Base-by-base conservation (phyloP, 35 echinoderm and acorn worm species). In the Apostichopus parvimensis region DNA sequence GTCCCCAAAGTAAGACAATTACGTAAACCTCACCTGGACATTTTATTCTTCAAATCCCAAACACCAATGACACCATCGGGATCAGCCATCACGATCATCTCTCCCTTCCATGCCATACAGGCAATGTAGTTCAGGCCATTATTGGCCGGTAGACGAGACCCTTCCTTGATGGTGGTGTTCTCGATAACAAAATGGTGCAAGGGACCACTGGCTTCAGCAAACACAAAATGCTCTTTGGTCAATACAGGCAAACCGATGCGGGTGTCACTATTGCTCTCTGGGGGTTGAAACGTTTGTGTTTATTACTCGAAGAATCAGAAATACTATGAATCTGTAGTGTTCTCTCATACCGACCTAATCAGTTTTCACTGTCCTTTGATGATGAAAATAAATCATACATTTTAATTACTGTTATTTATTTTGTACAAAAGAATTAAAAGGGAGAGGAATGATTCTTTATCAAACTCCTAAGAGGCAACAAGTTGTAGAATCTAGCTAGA, bases 51-150 rank as follows among this genome's bases (percentile, higher is more conserved):
- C 1, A 98, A 82, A 73, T 98, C 97, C 97, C 97, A 98, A 5
- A 98, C 76, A 15, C 93, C 92, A 9, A 98, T 82, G 12, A 94
- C 94, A 12, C 97, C 97, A 83, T 98, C 97, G 12, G 91, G 85
- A 77, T 98, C 97, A 4, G 92, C 97, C 80, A 98, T 90, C 6
- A 96, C 97, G 21, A 98, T 89, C 25, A 93, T 94, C 61, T 98
- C 97, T 54, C 93, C 94, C 76, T 98, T 98, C 97, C 97, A 98
- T 5, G 97, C 94, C 45, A 98, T 98, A 78, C 97, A 98, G 17
- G 92, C 92, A 15, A 98, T 94, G 28, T 91, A 90, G 12, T 92
- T 93, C 12, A 98, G 93, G 72, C 94, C 91, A 57, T 92, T 96
- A 75, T 98, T 95, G 20, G 94, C 90, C 57, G 97, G 97, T 10